Evolutionary conservation across 1,140 invertebrate species (phyloP), one percentile per base, ranked within the genome.

Genomic region (Ceratosolen fusciceps): DNA sequence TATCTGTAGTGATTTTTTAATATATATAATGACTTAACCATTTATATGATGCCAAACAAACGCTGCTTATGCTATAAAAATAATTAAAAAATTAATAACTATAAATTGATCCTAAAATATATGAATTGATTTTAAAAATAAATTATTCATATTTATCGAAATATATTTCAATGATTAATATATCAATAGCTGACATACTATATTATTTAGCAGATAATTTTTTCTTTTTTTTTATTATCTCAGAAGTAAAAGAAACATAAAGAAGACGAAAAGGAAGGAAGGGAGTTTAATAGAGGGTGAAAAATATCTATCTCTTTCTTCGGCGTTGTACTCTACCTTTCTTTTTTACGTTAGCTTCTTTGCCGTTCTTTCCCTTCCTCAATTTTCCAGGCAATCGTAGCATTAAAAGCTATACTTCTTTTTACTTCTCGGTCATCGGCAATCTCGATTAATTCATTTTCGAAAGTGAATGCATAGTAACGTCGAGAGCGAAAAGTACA

Each of bases 251-350:
- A 12, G 12, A 24, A 52, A 54, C 2, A 5, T 31, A 9, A 9
- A 56, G 67, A 26, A 4, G 3, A 5, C 10, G n/a, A 82, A 83
- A 83, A 81, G 83, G 83, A 81, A 80, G 83, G 83, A 82, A 85
- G 87, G 68, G 85, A 87, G 86, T 89, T 90, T 90, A 90, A 91
- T 90, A 91, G 89, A 90, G 89, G 88, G 87, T 90, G 88, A 91
- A 90, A 90, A 87, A 82, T 85, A 80, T 85, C 84, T 82, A 82
- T 86, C 80, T 65, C 26, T 65, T 37, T 65, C 26, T 37, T 37
- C 31, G 19, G 5, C n/a, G 80, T 80, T 83, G 73, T 83, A 34
- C 56, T 47, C 39, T 78, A 58, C 65, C 75, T 43, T 70, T 77
- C 75, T 43, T 70, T 77, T 71, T 54, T 71, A 24, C 56, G 68